A percentile compares a stretch with the other conserved stretches of the same genome.
These are phyloP conservation scores for Urocyon cinereoargenteus DNA, from an alignment of 2,797 vertebrate genomes.

Conservation along the genomic window DNA sequence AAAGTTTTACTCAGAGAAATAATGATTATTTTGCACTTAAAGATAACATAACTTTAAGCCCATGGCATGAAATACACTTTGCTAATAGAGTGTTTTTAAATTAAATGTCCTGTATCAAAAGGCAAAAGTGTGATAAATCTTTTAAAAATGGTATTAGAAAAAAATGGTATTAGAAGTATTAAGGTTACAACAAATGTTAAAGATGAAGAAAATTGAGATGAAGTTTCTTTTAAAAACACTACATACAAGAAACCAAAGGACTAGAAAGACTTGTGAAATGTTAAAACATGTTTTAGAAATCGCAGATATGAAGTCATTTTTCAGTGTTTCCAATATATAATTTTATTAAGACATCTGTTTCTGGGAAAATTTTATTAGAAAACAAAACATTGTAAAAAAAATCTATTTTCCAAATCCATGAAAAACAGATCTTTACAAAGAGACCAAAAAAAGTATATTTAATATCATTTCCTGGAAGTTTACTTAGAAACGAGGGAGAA, in stretches of 20 bases:
- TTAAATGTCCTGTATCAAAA: neutral
- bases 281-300: slow-evolving; percentile 13
- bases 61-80: neutral
- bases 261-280: neutral
- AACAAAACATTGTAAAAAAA: slow-evolving; percentile 35
- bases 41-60: neutral
- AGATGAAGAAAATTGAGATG: neutral
- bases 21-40: neutral
- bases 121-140: neutral
- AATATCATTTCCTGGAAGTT: neutral
- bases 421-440: neutral
- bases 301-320: slow-evolving; percentile 9
- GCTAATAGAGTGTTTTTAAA: neutral
- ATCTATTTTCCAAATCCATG: neutral
- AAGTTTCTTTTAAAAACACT: neutral
- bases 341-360: slow-evolving; percentile 50
- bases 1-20: neutral
- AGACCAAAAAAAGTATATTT: neutral
- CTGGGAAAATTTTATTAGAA: slow-evolving; percentile 28
- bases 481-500: neutral
- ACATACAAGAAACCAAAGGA: neutral
- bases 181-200: neutral
- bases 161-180: neutral
- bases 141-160: neutral
- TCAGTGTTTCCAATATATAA: slow-evolving; percentile 25